A percentile compares a stretch with the other conserved stretches of the same genome.
These are phyloP conservation scores for Nerophis ophidion DNA, from an alignment of 2,113 vertebrate species.

Conservation along the genomic window DNA sequence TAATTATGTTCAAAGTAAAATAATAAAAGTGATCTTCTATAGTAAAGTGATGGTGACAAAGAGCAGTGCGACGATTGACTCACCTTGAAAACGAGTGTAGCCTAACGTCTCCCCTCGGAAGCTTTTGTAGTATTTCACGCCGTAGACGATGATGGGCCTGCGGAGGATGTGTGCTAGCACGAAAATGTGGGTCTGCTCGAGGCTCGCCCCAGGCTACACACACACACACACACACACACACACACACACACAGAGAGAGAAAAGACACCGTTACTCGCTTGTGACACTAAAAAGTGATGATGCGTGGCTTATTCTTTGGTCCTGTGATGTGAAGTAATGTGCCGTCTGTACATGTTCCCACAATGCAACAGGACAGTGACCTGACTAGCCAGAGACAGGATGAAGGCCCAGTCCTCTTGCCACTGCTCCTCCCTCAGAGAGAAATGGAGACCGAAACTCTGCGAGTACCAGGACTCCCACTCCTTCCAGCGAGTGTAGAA, in stretches of 20 bases:
- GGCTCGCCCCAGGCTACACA: constrained; percentile 89
- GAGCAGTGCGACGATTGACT: constrained; percentile 33
- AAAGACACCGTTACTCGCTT: too few species aligned
- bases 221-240: constrained; percentile 4
- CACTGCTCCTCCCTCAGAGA: constrained; percentile 91
- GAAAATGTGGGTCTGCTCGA: constrained; percentile 99
- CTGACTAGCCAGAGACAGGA: constrained; percentile 91
- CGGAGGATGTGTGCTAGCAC: constrained; percentile 98
- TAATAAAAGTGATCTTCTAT: too few species aligned
- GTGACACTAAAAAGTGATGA: neutral
- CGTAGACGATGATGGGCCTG: constrained; percentile 98
- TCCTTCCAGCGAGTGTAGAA: constrained; percentile 96
- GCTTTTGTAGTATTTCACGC: constrained; percentile 99
- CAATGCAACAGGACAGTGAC: constrained; percentile 57
- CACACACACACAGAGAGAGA: neutral
- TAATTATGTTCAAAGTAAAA: too few species aligned
- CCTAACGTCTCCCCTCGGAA: constrained; percentile 97
- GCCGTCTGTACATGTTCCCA: neutral
- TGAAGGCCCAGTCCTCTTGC: constrained; percentile 96
- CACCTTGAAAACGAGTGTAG: constrained; percentile 98
- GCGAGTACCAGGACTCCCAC: constrained; percentile 95
- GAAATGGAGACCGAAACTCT: constrained; percentile 93
- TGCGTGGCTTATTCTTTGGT: too few species aligned
- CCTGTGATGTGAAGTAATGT: too few species aligned
- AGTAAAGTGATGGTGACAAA: too few species aligned